A percentile compares a stretch with the other conserved stretches of the same genome.
These are phyloP conservation scores for Prochilodus magdalenae DNA, from an alignment of 2,113 vertebrate genomes.

Conservation along the genomic window DNA sequence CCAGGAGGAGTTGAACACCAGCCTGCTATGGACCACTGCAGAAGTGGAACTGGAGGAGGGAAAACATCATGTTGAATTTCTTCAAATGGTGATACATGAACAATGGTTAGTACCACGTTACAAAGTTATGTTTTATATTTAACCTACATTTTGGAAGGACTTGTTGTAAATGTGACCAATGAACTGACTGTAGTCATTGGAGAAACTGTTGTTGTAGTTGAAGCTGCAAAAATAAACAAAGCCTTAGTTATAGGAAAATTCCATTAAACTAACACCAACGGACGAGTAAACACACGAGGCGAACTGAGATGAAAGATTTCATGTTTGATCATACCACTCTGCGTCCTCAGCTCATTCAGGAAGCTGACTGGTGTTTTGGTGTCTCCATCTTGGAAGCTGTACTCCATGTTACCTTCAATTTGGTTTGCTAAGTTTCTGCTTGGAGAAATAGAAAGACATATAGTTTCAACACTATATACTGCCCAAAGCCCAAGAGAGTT, in stretches of 20 bases:
- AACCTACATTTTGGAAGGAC: background rate
- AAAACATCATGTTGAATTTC: too few species aligned
- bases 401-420: conserved; percentile 33
- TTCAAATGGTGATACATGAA: too few species aligned
- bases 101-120: too few species aligned
- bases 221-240: background rate
- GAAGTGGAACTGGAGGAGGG: too few species aligned
- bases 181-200: background rate
- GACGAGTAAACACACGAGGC: too few species aligned
- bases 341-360: background rate
- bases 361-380: conserved; percentile 6
- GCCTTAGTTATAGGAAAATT: background rate
- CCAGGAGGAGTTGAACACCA: too few species aligned
- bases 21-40: too few species aligned
- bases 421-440: conserved; percentile 3
- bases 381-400: conserved; percentile 21
- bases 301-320: background rate
- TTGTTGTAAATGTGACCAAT: background rate
- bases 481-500: too few species aligned
- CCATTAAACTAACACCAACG: background rate
- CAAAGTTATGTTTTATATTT: background rate
- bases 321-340: background rate
- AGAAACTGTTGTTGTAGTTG: background rate
- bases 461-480: too few species aligned
- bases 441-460: background rate